phyloP scores from a whole-genome alignment of 2,113 vertebrate species.

The Phylloscopus whistleri region DNA sequence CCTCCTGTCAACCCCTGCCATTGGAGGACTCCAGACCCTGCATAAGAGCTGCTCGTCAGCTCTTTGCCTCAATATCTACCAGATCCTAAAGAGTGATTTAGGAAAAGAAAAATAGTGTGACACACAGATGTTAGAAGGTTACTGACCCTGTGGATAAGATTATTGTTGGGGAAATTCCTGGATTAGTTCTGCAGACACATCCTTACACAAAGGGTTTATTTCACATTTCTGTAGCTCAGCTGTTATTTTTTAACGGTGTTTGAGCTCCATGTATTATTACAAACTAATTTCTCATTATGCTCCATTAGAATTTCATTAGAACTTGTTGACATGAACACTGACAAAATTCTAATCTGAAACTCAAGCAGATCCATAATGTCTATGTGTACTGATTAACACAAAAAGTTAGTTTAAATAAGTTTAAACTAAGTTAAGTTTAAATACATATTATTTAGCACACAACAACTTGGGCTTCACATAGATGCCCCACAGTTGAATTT shows the following conservation, averaged over 20 bases:
- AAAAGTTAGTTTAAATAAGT: too few relatives aligned
- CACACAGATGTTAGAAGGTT: neutral
- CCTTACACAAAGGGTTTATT: neutral
- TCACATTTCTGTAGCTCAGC: neutral
- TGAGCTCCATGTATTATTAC: accelerated
- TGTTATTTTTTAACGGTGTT: neutral
- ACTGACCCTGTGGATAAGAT: neutral
- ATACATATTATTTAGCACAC: neutral
- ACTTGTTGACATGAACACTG: neutral
- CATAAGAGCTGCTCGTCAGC: neutral
- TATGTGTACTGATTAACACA: neutral
- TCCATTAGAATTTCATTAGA: neutral
- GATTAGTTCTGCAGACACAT: neutral
- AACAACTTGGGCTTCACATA: neutral
- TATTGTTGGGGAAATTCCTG: neutral
- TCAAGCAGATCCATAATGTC: neutral
- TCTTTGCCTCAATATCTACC: neutral
- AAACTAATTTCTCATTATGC: neutral
- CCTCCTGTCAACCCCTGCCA: accelerated
- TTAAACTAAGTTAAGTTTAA: neutral
- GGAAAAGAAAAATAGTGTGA: neutral
- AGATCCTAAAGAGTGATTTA: neutral
- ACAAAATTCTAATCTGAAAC: neutral
- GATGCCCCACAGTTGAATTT: neutral
- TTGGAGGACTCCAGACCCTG: too few relatives aligned